phyloP scores from a whole-genome alignment of 2,888 invertebrate genomes.

The Netelia inedita region DNA sequence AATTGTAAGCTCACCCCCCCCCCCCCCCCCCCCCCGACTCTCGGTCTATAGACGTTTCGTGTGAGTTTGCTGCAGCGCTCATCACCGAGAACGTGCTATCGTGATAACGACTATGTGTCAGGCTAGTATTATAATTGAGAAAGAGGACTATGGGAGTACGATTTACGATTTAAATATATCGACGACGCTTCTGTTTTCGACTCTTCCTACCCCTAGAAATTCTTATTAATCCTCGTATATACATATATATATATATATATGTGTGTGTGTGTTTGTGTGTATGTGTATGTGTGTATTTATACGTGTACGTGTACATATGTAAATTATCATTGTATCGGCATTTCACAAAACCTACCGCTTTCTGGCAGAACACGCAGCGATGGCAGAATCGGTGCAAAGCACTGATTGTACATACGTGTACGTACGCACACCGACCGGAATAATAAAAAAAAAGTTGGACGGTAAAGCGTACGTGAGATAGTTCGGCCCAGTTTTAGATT shows the following conservation, averaged over 20 bases:
- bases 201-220: not conserved
- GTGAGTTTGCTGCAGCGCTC: constrained; percentile 4
- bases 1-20: not conserved
- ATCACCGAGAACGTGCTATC: constrained; percentile 38
- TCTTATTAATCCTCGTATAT: not conserved
- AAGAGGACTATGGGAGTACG: not conserved
- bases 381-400: constrained; percentile 32
- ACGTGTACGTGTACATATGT: not conserved
- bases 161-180: not conserved
- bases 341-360: constrained; percentile 47
- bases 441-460: constrained; percentile 5
- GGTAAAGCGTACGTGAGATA: not conserved
- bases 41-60: constrained; percentile 22
- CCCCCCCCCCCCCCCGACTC: not conserved
- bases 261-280: not conserved
- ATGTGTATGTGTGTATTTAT: not conserved
- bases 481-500: not conserved
- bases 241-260: not conserved
- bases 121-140: constrained; percentile 17
- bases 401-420: constrained; percentile 15
- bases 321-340: constrained; percentile 14
- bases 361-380: constrained; percentile 27
- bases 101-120: constrained; percentile 24
- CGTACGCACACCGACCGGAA: not conserved
- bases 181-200: not conserved